These are phyloP conservation scores for Coremacera marginata DNA, from an alignment of 2,888 invertebrate species.

Conservation along the genomic window DNA sequence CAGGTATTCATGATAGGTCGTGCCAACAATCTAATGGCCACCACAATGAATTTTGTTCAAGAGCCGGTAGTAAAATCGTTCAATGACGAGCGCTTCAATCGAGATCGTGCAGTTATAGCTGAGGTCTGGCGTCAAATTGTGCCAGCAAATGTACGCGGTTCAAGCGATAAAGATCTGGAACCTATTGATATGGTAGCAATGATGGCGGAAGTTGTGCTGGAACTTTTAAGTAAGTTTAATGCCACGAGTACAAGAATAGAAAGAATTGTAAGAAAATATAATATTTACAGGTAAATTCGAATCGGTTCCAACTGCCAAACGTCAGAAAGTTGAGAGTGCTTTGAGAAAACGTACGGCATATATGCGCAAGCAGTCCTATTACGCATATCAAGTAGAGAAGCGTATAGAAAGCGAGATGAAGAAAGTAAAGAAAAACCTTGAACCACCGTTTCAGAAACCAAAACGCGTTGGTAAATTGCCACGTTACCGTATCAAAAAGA, in stretches of 20 bases:
- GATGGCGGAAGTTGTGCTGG: constrained; percentile 58
- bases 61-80: constrained; percentile 57
- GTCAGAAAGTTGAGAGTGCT: constrained; percentile 52
- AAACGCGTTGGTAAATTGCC: constrained; percentile 57
- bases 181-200: constrained; percentile 62
- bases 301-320: constrained; percentile 53
- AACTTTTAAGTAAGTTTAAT: constrained; percentile 51
- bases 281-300: constrained; percentile 58
- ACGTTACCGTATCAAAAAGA: constrained; percentile 56
- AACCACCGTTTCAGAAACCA: constrained; percentile 59
- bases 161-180: constrained; percentile 54
- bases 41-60: constrained; percentile 52
- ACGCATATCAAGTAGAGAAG: constrained; percentile 62
- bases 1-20: constrained; percentile 65
- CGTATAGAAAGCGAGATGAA: constrained; percentile 64
- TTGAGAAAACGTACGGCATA: constrained; percentile 57
- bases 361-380: constrained; percentile 56
- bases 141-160: constrained; percentile 56
- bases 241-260: neutral
- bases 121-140: constrained; percentile 63
- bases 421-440: constrained; percentile 62
- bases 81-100: constrained; percentile 53
- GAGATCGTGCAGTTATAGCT: constrained; percentile 57
- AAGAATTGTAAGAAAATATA: neutral
- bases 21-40: constrained; percentile 54